Base-by-base conservation (phyloP, 2,113 vertebrate species). In the Elgaria multicarinata region DNA sequence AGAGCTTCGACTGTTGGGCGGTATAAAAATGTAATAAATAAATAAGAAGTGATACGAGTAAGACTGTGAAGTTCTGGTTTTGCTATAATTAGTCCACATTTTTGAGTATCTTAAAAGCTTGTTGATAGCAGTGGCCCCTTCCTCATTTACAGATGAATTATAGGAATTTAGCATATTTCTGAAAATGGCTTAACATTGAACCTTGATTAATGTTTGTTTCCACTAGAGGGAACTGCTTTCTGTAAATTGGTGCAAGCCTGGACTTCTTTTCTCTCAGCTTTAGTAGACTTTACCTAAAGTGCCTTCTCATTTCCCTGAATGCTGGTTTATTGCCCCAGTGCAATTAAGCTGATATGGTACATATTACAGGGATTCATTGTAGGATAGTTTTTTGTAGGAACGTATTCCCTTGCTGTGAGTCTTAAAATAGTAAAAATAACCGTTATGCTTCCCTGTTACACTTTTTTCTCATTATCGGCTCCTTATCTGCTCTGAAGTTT, bases 201-300 rank as follows among this genome's bases (percentile, higher is more conserved):
- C 4, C 16, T 78, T 69, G 31, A 85, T 58, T 67, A 42, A 33
- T 1, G 22, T 33, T 78, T 71, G 46, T 58, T 71, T 77, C 82
- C 82, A 89, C 36, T 42, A 42, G 62, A 36, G 79, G 82, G 74
- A 58, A 84, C 16, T 89, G 26, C 13, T 12, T 84, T 84, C 81
- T 89, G 44, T 39, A 84, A 67, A n/a, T 67, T 39, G 67, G 18
- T 69, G 58, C 7, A 77, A 55, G 26, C 39, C n/a, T 33, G 33
- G 16, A 24, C 14, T 42, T 26, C 33, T 46, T 66, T 62, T 50
- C n/a, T 31, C 20, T 77, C 24, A 66, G 33, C 33, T 31, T 50
- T 53, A 33, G 18, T 62, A 46, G 26, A 67, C 20, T 16, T 86
- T 4, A 39, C 4, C 36, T 58, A 18, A 74, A 74, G 4, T 18